Evolutionary conservation across 2,797 vertebrate species (phyloP).

Genomic region (Peromyscus aztecus): DNA sequence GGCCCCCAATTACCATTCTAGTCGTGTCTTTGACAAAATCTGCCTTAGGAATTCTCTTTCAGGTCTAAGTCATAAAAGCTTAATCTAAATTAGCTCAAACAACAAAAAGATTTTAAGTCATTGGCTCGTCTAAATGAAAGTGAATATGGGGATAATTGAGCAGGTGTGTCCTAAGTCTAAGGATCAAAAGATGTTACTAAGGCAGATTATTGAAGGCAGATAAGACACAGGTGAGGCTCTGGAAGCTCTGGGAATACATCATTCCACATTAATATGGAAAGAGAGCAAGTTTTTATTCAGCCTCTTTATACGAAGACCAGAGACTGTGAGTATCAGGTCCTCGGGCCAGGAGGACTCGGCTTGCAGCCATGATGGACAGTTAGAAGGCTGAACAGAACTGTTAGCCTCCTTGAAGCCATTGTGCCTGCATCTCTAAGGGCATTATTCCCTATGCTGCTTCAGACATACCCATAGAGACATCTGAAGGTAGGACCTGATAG

Average conservation of each 20-base stretch:
- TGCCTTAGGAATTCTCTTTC: background rate
- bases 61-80: background rate
- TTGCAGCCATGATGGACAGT: background rate
- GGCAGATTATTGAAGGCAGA: background rate
- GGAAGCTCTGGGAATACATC: background rate
- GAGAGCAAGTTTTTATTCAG: background rate
- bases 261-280: background rate
- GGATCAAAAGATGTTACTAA: background rate
- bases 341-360: background rate
- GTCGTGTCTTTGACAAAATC: background rate
- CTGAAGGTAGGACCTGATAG: background rate
- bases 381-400: background rate
- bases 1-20: background rate
- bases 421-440: background rate
- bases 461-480: background rate
- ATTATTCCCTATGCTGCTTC: background rate
- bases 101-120: background rate
- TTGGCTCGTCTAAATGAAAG: background rate
- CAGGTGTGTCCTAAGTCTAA: background rate
- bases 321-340: background rate
- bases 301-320: background rate
- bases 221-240: background rate
- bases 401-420: accelerated
- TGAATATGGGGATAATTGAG: background rate
- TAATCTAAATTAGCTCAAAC: background rate